These are phyloP conservation scores for Phragmatobia fuliginosa DNA, from an alignment of 2,888 invertebrate genomes.

Conservation along the genomic window DNA sequence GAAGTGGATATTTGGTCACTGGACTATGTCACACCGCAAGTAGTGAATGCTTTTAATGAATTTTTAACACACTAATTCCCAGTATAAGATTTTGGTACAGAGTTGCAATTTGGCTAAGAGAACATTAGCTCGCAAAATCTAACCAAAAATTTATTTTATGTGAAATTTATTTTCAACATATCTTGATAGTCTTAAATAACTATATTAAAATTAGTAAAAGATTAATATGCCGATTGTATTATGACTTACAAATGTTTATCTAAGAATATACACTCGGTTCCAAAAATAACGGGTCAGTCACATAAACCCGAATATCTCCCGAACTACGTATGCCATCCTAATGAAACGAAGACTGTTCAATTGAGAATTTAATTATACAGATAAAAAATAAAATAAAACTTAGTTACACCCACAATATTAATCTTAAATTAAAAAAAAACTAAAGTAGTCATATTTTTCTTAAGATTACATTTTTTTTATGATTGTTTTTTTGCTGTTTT, in stretches of 20 bases:
- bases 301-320: too few relatives aligned
- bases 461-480: too few relatives aligned
- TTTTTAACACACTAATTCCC: not conserved
- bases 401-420: too few relatives aligned
- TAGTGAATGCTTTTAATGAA: not conserved
- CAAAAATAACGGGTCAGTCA: too few relatives aligned
- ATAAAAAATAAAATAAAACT: too few relatives aligned
- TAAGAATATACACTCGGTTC: too few relatives aligned
- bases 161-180: not conserved
- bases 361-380: too few relatives aligned
- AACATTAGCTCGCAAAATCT: not conserved
- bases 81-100: not conserved
- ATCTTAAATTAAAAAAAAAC: too few relatives aligned
- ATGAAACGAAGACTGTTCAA: too few relatives aligned
- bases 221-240: slow-evolving; percentile 3
- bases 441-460: too few relatives aligned
- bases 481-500: too few relatives aligned
- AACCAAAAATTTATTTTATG: not conserved
- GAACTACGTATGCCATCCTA: too few relatives aligned
- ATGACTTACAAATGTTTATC: slow-evolving; percentile 38
- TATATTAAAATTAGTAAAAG: not conserved
- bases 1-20: not conserved
- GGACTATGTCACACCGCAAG: not conserved
- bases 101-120: not conserved
- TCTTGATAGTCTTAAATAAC: not conserved